These are phyloP conservation scores for Gallinago media DNA, from an alignment of 2,113 vertebrate species.

Conservation along the genomic window DNA sequence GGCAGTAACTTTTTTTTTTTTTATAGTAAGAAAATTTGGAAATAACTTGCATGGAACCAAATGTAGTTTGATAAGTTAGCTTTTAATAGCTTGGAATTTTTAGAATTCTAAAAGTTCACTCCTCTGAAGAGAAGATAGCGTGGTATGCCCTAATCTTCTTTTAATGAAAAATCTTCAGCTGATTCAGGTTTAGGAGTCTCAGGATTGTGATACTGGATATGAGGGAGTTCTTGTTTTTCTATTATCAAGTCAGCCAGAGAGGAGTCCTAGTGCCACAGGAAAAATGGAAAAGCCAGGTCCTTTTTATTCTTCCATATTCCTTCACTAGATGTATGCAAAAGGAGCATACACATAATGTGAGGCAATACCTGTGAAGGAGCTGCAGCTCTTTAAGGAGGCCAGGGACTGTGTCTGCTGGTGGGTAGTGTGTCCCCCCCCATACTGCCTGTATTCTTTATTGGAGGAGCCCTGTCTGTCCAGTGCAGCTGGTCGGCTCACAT, in stretches of 20 bases:
- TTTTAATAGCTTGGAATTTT: background rate
- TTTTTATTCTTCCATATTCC: background rate
- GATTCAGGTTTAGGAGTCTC: background rate
- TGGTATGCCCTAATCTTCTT: background rate
- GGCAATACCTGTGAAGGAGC: background rate
- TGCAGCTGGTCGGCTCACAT: background rate
- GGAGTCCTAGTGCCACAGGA: background rate
- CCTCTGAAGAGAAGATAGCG: background rate
- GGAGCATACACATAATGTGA: background rate
- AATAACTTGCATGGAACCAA: background rate
- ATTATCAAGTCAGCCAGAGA: background rate
- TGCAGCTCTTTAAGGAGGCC: background rate
- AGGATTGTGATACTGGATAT: background rate
- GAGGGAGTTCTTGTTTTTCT: background rate
- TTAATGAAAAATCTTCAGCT: background rate
- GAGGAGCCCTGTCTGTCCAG: background rate
- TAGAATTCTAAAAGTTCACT: background rate
- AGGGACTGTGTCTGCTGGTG: background rate
- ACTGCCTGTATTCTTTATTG: background rate
- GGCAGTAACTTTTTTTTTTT: no score
- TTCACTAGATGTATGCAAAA: background rate
- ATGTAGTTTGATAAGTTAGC: background rate
- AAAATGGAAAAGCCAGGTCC: background rate
- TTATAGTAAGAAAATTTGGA: background rate
- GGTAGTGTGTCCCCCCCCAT: background rate